These are phyloP conservation scores for Phataginus tetradactyla DNA, from an alignment of 2,797 vertebrate genomes.

Conservation along the genomic window DNA sequence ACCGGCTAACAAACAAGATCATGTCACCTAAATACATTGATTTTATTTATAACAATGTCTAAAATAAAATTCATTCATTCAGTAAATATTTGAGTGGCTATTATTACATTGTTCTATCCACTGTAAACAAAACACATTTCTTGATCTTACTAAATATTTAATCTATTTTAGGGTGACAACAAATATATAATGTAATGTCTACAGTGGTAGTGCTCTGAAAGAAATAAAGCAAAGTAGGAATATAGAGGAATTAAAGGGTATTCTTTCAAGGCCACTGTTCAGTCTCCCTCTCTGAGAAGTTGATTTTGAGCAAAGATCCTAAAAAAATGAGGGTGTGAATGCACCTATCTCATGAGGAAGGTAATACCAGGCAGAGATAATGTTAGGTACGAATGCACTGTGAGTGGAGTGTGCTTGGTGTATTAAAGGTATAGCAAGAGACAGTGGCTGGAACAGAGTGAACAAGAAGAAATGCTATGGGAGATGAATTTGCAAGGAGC, in stretches of 20 bases:
- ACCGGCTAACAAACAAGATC: not conserved
- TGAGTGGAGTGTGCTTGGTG: not conserved
- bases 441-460: not conserved
- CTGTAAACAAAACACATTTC: not conserved
- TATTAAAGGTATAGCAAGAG: not conserved
- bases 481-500: not conserved
- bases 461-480: not conserved
- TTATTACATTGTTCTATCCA: not conserved
- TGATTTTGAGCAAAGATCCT: not conserved
- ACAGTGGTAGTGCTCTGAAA: not conserved
- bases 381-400: not conserved
- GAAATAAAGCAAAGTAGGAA: not conserved
- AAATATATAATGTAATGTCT: not conserved
- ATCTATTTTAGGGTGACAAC: not conserved
- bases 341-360: not conserved
- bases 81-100: not conserved
- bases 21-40: not conserved
- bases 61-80: conserved; percentile 20
- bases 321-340: not conserved
- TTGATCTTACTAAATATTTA: not conserved
- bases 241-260: not conserved
- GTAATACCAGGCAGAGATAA: not conserved
- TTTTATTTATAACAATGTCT: not conserved
- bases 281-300: not conserved
- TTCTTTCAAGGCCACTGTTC: not conserved